Conservation (phyloP, 2,113 vertebrate genomes). For the Cynocephalus volans region DNA sequence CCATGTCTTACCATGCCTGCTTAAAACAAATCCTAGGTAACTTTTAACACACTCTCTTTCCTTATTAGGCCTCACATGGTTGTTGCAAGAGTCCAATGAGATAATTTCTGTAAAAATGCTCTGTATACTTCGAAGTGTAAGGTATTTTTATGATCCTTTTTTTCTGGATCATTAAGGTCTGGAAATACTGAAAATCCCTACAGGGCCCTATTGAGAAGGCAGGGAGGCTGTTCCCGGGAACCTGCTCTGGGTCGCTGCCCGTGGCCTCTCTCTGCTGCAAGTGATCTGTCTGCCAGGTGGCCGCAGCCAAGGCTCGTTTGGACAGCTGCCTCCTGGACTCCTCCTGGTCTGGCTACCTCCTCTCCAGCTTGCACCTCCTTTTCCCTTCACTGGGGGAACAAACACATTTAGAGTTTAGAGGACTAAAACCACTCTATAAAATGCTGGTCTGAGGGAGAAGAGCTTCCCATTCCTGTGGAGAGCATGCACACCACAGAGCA, state of each 20-base stretch:
- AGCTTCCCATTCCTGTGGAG: not conserved
- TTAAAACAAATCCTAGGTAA: not conserved
- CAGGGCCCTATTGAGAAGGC: not conserved
- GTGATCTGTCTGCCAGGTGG: not conserved
- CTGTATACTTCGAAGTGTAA: not conserved
- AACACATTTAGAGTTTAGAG: constrained; percentile 27
- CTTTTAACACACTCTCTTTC: not conserved
- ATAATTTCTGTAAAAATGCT: constrained; percentile 16
- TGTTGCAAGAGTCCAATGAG: not conserved
- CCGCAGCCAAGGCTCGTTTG: not conserved
- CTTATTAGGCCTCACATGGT: not conserved
- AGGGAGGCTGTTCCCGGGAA: not conserved
- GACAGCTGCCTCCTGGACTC: constrained; percentile 14
- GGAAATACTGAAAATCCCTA: constrained; percentile 32
- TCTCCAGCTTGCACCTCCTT: constrained; percentile 32
- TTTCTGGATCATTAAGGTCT: not conserved
- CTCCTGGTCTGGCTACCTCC: not conserved
- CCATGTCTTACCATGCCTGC: not conserved
- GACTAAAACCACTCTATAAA: constrained; percentile 53
- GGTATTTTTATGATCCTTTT: constrained; percentile 62
- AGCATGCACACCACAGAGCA: not conserved
- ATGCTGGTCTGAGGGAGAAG: constrained; percentile 6
- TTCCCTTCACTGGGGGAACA: constrained; percentile 43
- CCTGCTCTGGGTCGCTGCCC: not conserved
- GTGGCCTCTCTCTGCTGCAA: not conserved